Conservation (phyloP, 2,797 vertebrate species). For the Eulemur albifrons region DNA sequence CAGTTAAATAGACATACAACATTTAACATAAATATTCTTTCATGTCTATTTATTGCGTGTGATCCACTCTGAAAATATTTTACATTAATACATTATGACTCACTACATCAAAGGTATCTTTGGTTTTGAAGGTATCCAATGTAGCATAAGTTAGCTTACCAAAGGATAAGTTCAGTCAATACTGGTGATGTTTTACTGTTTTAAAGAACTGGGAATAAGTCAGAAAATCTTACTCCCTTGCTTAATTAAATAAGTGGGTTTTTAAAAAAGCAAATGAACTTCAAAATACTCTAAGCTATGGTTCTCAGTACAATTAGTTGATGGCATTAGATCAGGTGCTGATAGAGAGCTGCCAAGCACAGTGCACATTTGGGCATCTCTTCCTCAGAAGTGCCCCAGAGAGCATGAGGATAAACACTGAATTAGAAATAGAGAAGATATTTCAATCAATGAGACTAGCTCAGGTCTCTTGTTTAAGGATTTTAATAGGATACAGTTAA, state of each 20-base stretch:
- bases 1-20: neutral
- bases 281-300: conserved; percentile 22
- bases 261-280: conserved; percentile 48
- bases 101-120: neutral
- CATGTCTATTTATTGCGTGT: neutral
- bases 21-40: neutral
- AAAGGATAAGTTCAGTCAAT: neutral
- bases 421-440: conserved; percentile 60
- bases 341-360: neutral
- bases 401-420: conserved; percentile 47
- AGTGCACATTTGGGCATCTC: conserved; percentile 36
- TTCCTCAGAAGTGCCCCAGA: conserved; percentile 46
- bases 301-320: conserved; percentile 37
- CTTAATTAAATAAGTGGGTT: conserved; percentile 63
- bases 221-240: conserved; percentile 52
- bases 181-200: neutral
- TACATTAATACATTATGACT: neutral
- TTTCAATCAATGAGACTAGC: conserved; percentile 49
- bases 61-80: conserved; percentile 17
- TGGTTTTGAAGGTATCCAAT: neutral
- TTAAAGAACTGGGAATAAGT: conserved; percentile 51
- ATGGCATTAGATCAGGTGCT: conserved; percentile 48
- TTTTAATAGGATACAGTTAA: conserved; percentile 67
- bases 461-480: conserved; percentile 55
- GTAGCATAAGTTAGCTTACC: neutral